phyloP scores from a whole-genome alignment of 64 coral and sea anemone genomes.

The Montipora capricornis region DNA sequence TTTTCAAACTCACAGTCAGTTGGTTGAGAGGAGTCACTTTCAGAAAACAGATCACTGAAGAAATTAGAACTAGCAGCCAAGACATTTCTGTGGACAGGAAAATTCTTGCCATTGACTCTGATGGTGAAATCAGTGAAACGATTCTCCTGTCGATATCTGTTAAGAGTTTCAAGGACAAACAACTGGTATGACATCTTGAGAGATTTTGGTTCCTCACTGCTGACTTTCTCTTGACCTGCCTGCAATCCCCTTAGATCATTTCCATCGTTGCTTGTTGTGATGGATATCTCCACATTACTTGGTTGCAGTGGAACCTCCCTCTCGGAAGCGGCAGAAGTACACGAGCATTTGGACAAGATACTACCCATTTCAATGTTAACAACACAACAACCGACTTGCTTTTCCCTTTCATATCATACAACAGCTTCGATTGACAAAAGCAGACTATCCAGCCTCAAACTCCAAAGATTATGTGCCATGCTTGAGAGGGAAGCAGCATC shows the following conservation, averaged over 20 bases:
- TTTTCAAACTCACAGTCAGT: neutral
- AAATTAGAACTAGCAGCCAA: conserved; percentile 21
- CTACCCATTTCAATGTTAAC: conserved; percentile 28
- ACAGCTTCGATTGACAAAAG: neutral
- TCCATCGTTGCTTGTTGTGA: neutral
- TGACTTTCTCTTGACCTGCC: neutral
- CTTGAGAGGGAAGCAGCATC: neutral
- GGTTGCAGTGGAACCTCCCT: conserved; percentile 7
- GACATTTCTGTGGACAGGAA: conserved; percentile 43
- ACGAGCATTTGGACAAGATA: neutral
- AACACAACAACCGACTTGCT: neutral
- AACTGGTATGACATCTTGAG: neutral
- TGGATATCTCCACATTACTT: conserved; percentile 5
- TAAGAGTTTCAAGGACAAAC: conserved; percentile 39
- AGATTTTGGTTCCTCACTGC: neutral
- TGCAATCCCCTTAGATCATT: neutral
- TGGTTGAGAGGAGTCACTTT: neutral
- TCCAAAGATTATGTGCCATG: neutral
- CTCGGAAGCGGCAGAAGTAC: neutral
- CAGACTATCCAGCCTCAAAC: neutral
- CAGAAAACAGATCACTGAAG: conserved; percentile 31
- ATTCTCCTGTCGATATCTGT: neutral
- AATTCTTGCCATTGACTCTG: conserved; percentile 11
- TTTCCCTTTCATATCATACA: conserved; percentile 9
- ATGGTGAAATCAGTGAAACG: conserved; percentile 33